A percentile compares a stretch with the other conserved stretches of the same genome.
Evolutionary conservation across 2,797 vertebrate genomes (phyloP).

Genomic region (Chelonia mydas): DNA sequence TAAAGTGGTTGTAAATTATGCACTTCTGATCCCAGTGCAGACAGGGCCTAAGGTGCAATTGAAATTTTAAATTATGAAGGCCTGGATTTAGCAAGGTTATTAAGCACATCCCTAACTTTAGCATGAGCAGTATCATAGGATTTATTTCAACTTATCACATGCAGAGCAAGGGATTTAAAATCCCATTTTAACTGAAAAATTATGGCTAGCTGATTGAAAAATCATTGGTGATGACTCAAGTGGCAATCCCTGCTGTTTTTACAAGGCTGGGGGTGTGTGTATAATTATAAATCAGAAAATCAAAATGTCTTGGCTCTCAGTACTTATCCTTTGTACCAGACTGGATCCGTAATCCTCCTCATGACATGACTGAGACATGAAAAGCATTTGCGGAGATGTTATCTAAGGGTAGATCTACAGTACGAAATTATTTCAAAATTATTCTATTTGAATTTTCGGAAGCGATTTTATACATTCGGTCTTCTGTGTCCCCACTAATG

Average conservation of each 20-base stretch:
- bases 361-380: conserved; percentile 53
- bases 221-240: conserved; percentile 45
- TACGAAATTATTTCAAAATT: no score
- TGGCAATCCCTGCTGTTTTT: conserved; percentile 50
- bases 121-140: background rate
- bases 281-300: conserved; percentile 63
- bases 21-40: background rate
- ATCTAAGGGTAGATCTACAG: background rate
- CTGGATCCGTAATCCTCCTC: conserved; percentile 54
- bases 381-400: conserved; percentile 60
- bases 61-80: background rate
- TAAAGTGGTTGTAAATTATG: background rate
- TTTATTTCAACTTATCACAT: background rate
- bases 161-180: background rate
- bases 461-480: no score
- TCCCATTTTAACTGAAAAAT: conserved; percentile 18
- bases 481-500: no score
- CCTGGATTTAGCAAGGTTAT: background rate
- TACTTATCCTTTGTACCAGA: conserved; percentile 44
- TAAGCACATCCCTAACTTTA: background rate
- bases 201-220: background rate
- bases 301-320: conserved; percentile 62
- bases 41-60: conserved; percentile 52
- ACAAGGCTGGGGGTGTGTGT: background rate
- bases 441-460: no score